Percentiles rank a stretch among this genome's conserved stretches.
Evolutionary conservation across 2,113 vertebrate species (phyloP).

Genomic region (Macroglossus sobrinus): DNA sequence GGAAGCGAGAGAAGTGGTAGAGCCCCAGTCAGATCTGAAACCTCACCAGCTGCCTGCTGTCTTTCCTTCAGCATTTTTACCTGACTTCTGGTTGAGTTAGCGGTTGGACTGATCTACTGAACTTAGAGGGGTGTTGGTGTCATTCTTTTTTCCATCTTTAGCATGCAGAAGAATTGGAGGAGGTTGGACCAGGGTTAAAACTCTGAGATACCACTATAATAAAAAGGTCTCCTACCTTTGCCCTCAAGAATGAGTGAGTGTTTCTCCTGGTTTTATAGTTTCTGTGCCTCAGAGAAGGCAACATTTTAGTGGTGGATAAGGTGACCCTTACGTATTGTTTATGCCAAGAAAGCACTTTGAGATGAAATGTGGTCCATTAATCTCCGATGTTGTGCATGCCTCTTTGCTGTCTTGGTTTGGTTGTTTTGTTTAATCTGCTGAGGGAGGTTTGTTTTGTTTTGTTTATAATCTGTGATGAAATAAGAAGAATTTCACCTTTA

Average conservation of each 20-base stretch:
- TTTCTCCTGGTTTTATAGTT: slow-evolving; percentile 2
- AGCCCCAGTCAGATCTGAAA: background rate
- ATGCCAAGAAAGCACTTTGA: slow-evolving; percentile 57
- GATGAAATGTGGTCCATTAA: slow-evolving; percentile 55
- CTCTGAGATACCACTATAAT: background rate
- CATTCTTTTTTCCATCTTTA: background rate
- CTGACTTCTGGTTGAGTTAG: background rate
- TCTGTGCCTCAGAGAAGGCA: slow-evolving; percentile 1
- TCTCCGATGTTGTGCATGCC: background rate
- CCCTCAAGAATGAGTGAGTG: background rate
- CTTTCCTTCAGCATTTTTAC: background rate
- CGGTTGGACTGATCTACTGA: background rate
- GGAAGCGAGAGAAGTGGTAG: background rate
- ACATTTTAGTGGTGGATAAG: slow-evolving; percentile 4
- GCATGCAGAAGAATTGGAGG: background rate
- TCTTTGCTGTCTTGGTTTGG: background rate
- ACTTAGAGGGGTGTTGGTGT: background rate
- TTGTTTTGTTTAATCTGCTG: slow-evolving; percentile 59
- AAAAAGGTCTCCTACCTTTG: background rate
- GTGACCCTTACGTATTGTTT: slow-evolving; percentile 45
- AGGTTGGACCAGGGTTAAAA: background rate
- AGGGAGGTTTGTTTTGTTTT: slow-evolving; percentile 16
- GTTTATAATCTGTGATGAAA: slow-evolving; percentile 56
- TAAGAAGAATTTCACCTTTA: slow-evolving; percentile 44
- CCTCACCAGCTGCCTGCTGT: fast-evolving